A percentile compares a stretch with the other conserved stretches of the same genome.
Evolutionary conservation across 2,113 vertebrate genomes (phyloP).

Genomic region (Sphyrna mokarran): DNA sequence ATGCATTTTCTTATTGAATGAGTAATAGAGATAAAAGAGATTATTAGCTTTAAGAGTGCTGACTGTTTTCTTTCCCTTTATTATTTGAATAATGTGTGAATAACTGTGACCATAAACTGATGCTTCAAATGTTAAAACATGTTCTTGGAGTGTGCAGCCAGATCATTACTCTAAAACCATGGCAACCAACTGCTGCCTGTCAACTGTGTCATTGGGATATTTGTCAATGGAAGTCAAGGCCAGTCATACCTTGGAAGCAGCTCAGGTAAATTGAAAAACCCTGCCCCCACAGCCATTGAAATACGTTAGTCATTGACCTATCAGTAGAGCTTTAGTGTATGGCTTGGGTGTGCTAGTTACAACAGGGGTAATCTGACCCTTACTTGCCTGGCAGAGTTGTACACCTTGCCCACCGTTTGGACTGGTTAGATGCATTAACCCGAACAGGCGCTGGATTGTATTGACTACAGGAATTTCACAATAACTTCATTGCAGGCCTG

Average conservation of each 20-base stretch:
- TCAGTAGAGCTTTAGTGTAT: not conserved
- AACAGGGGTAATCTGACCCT: not conserved
- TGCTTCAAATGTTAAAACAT: not conserved
- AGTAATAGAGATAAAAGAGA: not conserved
- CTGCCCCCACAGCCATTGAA: not conserved
- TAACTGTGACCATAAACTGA: not conserved
- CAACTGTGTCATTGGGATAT: not conserved
- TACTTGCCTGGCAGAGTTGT: not conserved
- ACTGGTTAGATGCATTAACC: too few species aligned
- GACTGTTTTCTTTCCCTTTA: not conserved
- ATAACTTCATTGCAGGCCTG: too few species aligned
- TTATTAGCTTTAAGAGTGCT: not conserved
- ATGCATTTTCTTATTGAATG: not conserved
- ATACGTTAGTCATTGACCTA: not conserved
- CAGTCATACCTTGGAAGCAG: not conserved
- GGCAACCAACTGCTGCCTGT: not conserved
- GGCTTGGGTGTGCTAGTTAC: not conserved
- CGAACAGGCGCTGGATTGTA: too few species aligned
- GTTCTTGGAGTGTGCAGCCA: not conserved
- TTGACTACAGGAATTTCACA: too few species aligned
- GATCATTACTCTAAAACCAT: not conserved
- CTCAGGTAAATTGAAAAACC: not conserved
- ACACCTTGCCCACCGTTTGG: not conserved
- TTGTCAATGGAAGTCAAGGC: not conserved
- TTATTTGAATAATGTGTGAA: not conserved